Conservation (phyloP, 2,797 vertebrate genomes). For the Crax fasciolata region DNA sequence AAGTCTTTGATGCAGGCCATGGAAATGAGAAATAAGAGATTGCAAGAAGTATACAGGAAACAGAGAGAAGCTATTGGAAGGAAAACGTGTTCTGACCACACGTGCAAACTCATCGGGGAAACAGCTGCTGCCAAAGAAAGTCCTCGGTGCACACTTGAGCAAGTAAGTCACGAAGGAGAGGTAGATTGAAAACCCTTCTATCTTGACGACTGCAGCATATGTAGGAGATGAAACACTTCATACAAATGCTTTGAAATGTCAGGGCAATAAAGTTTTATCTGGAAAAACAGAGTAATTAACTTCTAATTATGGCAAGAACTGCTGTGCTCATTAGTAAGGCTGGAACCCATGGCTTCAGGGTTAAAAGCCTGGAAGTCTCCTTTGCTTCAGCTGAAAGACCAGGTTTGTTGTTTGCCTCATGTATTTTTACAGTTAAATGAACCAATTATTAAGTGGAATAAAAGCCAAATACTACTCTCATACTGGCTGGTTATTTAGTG, state of each 20-base stretch:
- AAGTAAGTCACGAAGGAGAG: slow-evolving; percentile 24
- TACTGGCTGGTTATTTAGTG: neutral
- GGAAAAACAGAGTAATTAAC: neutral
- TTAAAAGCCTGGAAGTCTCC: neutral
- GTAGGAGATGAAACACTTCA: neutral
- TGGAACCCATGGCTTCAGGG: neutral
- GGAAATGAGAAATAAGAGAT: slow-evolving; percentile 59
- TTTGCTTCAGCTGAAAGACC: neutral
- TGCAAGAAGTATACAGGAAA: slow-evolving; percentile 79
- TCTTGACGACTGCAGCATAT: neutral
- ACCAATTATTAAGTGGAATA: neutral
- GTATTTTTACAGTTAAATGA: neutral
- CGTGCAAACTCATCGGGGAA: neutral
- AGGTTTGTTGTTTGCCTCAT: neutral
- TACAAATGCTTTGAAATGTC: neutral
- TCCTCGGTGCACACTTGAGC: neutral
- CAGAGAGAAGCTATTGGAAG: slow-evolving; percentile 77
- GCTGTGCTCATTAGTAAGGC: neutral
- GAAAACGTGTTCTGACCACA: neutral
- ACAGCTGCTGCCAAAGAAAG: neutral
- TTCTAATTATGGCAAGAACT: neutral
- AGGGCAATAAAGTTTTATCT: neutral
- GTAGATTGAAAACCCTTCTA: neutral
- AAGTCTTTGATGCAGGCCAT: neutral
- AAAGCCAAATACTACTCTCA: neutral